Conservation (phyloP, 1,140 invertebrate species). For the Bombyx mandarina region DNA sequence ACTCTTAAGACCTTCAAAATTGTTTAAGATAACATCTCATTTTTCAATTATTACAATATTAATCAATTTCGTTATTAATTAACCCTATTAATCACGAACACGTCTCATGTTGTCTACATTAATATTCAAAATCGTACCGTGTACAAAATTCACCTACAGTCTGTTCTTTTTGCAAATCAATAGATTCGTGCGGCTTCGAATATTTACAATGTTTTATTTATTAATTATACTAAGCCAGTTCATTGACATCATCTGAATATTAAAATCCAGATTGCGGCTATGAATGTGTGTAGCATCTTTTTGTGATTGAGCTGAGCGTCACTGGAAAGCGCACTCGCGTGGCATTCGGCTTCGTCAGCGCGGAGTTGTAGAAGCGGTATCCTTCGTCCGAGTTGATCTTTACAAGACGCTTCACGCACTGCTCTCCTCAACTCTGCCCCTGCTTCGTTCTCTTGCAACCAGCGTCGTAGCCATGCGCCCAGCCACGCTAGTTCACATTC, state of each 20-base stretch:
- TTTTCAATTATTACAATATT: no score
- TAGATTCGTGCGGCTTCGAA: no score
- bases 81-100: no score
- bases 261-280: conserved; percentile 35
- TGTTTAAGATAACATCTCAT: no score
- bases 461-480: conserved; percentile 88
- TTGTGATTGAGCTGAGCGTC: conserved; percentile 57
- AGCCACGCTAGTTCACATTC: conserved; percentile 92
- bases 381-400: conserved; percentile 73
- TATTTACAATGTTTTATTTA: no score
- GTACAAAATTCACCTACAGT: conserved; percentile 17
- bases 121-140: conserved; percentile 13
- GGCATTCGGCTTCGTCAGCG: conserved; percentile 81
- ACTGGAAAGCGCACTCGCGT: conserved; percentile 80
- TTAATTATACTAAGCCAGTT: no score
- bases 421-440: conserved; percentile 49
- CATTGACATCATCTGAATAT: conserved; percentile 48
- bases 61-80: no score
- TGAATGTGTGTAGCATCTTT: conserved; percentile 39
- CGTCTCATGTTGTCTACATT: no score
- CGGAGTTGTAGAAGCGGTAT: conserved; percentile 80
- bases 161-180: not conserved
- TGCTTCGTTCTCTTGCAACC: conserved; percentile 74
- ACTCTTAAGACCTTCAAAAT: no score
- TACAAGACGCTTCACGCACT: conserved; percentile 75